A percentile compares a stretch with the other conserved stretches of the same genome.
Evolutionary conservation across 2,113 vertebrate species (phyloP).

Genomic region (Chrysemys picta): DNA sequence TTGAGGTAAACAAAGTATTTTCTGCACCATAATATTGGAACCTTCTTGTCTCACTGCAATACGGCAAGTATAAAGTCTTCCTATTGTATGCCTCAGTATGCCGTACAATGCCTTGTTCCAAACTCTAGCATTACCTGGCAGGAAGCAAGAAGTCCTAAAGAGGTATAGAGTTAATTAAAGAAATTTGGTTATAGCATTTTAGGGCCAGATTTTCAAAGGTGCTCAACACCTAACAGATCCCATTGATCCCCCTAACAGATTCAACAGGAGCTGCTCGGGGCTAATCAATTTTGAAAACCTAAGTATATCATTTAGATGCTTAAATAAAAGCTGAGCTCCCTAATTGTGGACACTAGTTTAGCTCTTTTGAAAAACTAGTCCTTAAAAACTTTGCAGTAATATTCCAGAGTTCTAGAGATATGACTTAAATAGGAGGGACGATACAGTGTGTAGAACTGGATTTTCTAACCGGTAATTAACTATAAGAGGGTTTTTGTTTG

Average conservation of each 20-base stretch:
- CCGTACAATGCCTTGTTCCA: background rate
- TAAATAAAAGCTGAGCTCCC: background rate
- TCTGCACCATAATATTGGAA: background rate
- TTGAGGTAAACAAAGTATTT: background rate
- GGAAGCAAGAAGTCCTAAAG: background rate
- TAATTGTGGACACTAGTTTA: background rate
- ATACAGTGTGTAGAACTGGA: background rate
- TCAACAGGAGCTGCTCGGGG: background rate
- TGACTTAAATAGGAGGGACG: background rate
- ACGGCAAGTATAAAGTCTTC: background rate
- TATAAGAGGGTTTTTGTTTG: background rate
- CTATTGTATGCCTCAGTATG: background rate
- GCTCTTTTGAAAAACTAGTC: background rate
- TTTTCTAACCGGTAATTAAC: background rate
- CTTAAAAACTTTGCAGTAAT: background rate
- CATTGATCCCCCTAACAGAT: background rate
- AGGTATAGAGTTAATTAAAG: background rate
- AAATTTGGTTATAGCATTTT: background rate
- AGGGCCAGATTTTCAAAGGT: background rate
- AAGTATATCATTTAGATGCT: background rate
- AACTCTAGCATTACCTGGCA: background rate
- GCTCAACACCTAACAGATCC: background rate
- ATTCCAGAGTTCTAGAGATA: background rate
- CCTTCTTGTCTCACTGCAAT: background rate
- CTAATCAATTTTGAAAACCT: background rate